phyloP scores from a whole-genome alignment of 1,140 invertebrate species.

The Drosophila nannoptera region DNA sequence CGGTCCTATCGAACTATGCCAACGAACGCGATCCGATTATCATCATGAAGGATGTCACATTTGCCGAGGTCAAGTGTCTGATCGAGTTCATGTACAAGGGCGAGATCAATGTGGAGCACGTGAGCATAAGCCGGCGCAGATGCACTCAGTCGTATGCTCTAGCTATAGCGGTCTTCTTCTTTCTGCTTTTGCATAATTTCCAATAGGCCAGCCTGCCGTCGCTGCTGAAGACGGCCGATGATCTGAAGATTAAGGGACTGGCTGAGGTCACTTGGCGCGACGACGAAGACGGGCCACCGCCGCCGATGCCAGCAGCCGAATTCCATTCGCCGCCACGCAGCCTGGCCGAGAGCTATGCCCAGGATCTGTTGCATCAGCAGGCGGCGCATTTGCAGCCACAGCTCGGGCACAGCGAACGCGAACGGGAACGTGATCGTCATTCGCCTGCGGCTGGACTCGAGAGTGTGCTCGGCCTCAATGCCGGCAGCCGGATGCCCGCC shows the following conservation, averaged over 20 bases:
- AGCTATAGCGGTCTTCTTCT: neutral
- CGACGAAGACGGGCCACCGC: constrained; percentile 68
- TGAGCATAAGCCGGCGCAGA: constrained; percentile 20
- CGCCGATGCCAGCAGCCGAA: constrained; percentile 76
- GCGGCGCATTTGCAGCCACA: constrained; percentile 28
- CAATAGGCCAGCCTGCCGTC: constrained; percentile 91
- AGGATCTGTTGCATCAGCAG: constrained; percentile 60
- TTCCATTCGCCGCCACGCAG: constrained; percentile 71
- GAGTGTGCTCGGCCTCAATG: constrained; percentile 43
- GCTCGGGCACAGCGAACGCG: constrained; percentile 16
- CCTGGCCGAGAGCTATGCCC: constrained; percentile 54
- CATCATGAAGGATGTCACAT: constrained; percentile 91
- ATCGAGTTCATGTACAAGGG: constrained; percentile 97
- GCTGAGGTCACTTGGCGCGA: constrained; percentile 92
- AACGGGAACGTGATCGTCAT: constrained; percentile 20
- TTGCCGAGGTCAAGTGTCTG: constrained; percentile 90
- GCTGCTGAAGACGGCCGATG: constrained; percentile 93
- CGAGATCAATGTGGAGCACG: constrained; percentile 93
- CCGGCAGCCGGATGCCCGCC: constrained; percentile 54
- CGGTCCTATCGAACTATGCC: constrained; percentile 92
- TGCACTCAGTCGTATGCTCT: neutral
- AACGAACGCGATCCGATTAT: constrained; percentile 90
- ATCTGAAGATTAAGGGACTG: constrained; percentile 93
- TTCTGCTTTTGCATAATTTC: neutral
- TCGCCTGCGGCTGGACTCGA: constrained; percentile 35